These are phyloP conservation scores for Amphiprion percula DNA, from an alignment of 2,113 vertebrate genomes.

Conservation along the genomic window DNA sequence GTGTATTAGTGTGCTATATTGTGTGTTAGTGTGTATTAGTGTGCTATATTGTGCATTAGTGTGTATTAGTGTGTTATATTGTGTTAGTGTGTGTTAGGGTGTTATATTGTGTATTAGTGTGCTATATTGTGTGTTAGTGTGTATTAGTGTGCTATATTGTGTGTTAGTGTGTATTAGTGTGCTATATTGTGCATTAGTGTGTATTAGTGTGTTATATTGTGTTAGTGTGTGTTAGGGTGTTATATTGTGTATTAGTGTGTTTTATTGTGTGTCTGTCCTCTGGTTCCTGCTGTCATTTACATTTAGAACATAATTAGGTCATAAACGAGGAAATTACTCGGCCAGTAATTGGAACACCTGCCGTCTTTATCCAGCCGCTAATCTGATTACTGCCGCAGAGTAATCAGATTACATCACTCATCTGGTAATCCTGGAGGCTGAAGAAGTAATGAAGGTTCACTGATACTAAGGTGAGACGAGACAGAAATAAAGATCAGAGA, in stretches of 20 bases:
- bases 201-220: constrained; percentile 1
- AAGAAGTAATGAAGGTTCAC: too few relatives aligned
- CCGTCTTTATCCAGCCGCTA: neutral
- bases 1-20: neutral
- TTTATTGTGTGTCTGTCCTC: constrained; percentile 28
- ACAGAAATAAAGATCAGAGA: too few relatives aligned
- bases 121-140: neutral
- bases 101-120: neutral
- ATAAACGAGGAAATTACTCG: constrained; percentile 67
- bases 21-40: neutral
- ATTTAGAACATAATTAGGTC: constrained; percentile 67
- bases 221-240: neutral
- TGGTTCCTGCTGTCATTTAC: constrained; percentile 51
- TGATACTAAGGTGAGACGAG: too few relatives aligned
- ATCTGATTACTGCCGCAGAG: too few relatives aligned
- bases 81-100: constrained; percentile 1
- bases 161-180: neutral
- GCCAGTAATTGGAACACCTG: constrained; percentile 58
- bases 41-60: too few relatives aligned
- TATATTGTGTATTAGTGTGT: neutral
- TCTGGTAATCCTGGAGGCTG: too few relatives aligned
- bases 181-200: neutral
- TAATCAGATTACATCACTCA: too few relatives aligned
- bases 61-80: neutral
- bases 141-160: neutral